Conservation (phyloP, 2,113 vertebrate genomes). For the Ictalurus punctatus region DNA sequence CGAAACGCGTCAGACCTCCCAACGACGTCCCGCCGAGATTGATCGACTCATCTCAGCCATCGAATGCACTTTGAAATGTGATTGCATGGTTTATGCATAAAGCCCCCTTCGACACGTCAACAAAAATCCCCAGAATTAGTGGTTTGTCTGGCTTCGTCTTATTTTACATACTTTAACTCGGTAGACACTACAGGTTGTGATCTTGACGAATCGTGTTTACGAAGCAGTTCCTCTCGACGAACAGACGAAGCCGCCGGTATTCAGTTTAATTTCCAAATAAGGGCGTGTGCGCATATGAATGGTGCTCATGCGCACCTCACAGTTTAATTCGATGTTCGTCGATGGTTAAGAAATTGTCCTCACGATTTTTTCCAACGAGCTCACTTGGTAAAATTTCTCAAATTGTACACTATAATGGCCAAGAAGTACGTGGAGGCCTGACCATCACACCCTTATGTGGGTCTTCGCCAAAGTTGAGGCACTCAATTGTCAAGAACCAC, state of each 20-base stretch:
- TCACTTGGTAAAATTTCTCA: neutral
- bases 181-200: slow-evolving; percentile 4
- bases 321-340: neutral
- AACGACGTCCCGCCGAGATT: slow-evolving; percentile 27
- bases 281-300: slow-evolving; percentile 5
- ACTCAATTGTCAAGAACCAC: neutral
- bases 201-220: slow-evolving; percentile 19
- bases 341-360: neutral
- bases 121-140: slow-evolving; percentile 57
- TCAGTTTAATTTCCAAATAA: neutral
- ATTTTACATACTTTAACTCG: slow-evolving; percentile 56
- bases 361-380: neutral
- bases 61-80: slow-evolving; percentile 73
- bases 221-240: slow-evolving; percentile 13
- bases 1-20: slow-evolving; percentile 69
- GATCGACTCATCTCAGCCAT: slow-evolving; percentile 52
- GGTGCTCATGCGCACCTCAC: neutral
- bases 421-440: neutral
- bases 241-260: neutral
- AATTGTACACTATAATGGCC: neutral
- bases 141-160: slow-evolving; percentile 57
- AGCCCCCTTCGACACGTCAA: slow-evolving; percentile 58
- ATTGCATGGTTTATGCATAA: slow-evolving; percentile 82
- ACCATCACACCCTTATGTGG: neutral
- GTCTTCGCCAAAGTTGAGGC: neutral